Evolutionary conservation across 2,888 invertebrate species (phyloP).

Genomic region (Ethmia dodecea): DNA sequence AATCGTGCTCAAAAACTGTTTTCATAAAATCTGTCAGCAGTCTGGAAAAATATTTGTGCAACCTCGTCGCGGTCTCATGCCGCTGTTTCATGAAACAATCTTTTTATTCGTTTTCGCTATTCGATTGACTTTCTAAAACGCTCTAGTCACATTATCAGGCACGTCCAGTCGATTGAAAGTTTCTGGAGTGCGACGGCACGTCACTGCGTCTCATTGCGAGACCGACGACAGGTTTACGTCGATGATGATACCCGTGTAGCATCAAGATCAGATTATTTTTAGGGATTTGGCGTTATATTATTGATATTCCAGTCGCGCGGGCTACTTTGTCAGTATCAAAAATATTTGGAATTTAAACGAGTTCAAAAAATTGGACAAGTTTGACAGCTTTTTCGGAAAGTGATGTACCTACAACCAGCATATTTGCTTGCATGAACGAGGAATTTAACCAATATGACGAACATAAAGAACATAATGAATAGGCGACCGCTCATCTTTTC

Average conservation of each 20-base stretch:
- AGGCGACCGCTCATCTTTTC: too few species aligned
- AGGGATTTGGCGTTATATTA: slow-evolving; percentile 40
- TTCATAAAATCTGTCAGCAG: too few species aligned
- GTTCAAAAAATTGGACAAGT: too few species aligned
- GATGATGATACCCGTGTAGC: slow-evolving; percentile 29
- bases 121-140: slow-evolving; percentile 11
- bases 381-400: too few species aligned
- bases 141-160: slow-evolving; percentile 10
- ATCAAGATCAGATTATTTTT: slow-evolving; percentile 31
- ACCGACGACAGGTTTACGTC: slow-evolving; percentile 55
- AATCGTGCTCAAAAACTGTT: too few species aligned
- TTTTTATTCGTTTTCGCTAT: slow-evolving; percentile 1
- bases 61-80: neutral
- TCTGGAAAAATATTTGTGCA: slow-evolving; percentile 6
- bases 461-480: too few species aligned
- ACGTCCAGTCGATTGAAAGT: slow-evolving; percentile 17
- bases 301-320: too few species aligned
- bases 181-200: slow-evolving; percentile 31
- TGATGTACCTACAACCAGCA: too few species aligned
- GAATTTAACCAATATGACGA: too few species aligned
- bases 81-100: slow-evolving; percentile 10
- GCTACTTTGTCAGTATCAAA: too few species aligned
- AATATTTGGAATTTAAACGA: too few species aligned
- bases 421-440: too few species aligned
- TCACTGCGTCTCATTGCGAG: slow-evolving; percentile 42